Conservation (phyloP, 2,888 invertebrate species). For the Cryptus armator region DNA sequence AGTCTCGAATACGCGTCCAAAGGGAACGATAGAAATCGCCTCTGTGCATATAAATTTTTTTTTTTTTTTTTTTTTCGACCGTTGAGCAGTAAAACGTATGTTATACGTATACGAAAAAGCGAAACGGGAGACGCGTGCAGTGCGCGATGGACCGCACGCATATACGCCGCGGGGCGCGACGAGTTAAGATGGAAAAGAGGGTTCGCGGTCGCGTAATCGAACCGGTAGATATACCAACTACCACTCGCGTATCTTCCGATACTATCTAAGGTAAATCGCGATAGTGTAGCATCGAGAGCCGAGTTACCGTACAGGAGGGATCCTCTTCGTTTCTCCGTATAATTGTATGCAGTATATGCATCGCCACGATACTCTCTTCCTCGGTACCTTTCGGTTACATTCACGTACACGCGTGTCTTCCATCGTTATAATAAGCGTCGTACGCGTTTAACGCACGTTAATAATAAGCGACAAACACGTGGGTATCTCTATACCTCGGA, state of each 20-base stretch:
- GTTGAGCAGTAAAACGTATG: background rate
- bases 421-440: conserved; percentile 51
- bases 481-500: conserved; percentile 32
- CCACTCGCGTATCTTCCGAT: conserved; percentile 69
- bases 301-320: conserved; percentile 53
- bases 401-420: background rate
- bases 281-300: conserved; percentile 64
- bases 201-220: conserved; percentile 63
- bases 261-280: conserved; percentile 80
- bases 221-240: conserved; percentile 61
- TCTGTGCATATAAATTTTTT: background rate
- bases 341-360: conserved; percentile 51
- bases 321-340: conserved; percentile 46
- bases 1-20: background rate
- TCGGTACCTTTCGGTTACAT: conserved; percentile 4
- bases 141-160: conserved; percentile 60
- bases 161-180: conserved; percentile 40
- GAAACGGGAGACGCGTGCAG: conserved; percentile 63
- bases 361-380: conserved; percentile 2
- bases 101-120: conserved; percentile 19
- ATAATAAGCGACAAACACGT: conserved; percentile 56
- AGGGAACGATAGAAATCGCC: conserved; percentile 2
- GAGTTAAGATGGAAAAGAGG: conserved; percentile 22
- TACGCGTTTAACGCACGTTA: conserved; percentile 57
- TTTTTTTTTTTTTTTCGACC: conserved; percentile 7